Conservation (phyloP, 2,113 vertebrate genomes). For the Trichomycterus rosablanca region DNA sequence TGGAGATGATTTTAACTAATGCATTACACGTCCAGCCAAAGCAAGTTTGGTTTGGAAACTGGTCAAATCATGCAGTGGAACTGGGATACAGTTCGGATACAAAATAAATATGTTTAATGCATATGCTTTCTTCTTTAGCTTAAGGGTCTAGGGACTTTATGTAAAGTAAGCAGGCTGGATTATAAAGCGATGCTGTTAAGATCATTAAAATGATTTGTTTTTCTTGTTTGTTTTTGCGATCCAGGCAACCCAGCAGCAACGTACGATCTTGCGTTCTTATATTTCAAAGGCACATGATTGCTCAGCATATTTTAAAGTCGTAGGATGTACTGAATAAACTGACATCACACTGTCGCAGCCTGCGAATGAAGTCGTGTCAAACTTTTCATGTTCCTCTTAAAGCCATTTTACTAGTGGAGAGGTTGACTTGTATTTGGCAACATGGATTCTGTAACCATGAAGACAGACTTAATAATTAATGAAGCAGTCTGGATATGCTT, state of each 20-base stretch:
- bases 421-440: too few relatives aligned
- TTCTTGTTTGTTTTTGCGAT: too few relatives aligned
- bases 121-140: neutral
- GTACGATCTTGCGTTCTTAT: slow-evolving; percentile 13
- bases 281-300: slow-evolving; percentile 26
- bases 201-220: slow-evolving; percentile 24
- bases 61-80: too few relatives aligned
- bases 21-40: slow-evolving; percentile 12
- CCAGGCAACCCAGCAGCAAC: slow-evolving; percentile 21
- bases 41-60: slow-evolving; percentile 4
- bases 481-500: slow-evolving; percentile 13
- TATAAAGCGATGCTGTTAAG: neutral
- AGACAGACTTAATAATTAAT: slow-evolving; percentile 22
- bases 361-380: neutral
- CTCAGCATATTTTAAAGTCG: slow-evolving; percentile 8
- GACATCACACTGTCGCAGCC: neutral
- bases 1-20: slow-evolving; percentile 21
- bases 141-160: neutral
- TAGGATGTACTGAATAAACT: slow-evolving; percentile 2
- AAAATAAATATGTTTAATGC: too few relatives aligned
- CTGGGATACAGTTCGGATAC: neutral
- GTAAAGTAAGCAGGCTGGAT: neutral
- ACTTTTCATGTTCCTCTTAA: too few relatives aligned
- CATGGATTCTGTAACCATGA: too few relatives aligned
- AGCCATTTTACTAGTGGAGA: too few relatives aligned